Base-by-base conservation (phyloP, 2,113 vertebrate species). In the Podiceps cristatus region DNA sequence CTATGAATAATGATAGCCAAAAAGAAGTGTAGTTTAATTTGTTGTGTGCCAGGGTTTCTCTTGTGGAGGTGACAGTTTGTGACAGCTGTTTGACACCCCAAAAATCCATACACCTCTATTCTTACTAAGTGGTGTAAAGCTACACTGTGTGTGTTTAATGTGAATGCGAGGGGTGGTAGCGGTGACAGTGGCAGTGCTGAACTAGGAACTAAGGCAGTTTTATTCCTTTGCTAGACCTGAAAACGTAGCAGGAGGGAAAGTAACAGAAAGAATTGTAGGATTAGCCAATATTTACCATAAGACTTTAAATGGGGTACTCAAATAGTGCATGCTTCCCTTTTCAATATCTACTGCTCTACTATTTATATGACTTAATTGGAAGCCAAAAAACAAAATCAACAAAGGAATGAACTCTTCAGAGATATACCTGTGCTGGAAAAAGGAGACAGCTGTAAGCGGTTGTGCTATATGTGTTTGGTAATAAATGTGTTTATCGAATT, bases 1-100 rank as follows among this genome's bases (percentile, higher is more conserved):
- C 95, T 98, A 96, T 98, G 98, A 98, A 98, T 98, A 98, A 98
- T 97, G 97, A 98, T 96, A 98, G 98, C 94, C 96, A 96, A 98
- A 98, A 98, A 98, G 98, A 97, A 98, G 89, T 88, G 96, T 93
- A 97, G 93, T 98, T 98, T 98, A 98, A 97, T 98, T 98, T 98
- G 97, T 98, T 98, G 95, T 90, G 73, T 98, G 97, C 97, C 96
- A 97, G 79, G 97, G 92, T 97, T 98, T 98, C 91, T 97, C 97
- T 98, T 96, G 93, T 97, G 97, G 95, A 98, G 95, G 96, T 98
- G 98, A 98, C 98, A 98, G 97, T 98, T 97, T 97, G 97, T 98
- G 98, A 98, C 98, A 98, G 98, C 96, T 98, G 97, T 97, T 98
- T 98, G 98, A 98, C 98, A 98, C 98, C 98, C 98, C 97, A 71